phyloP scores from a whole-genome alignment of 2,888 invertebrate genomes.

The Agrochola circellaris region DNA sequence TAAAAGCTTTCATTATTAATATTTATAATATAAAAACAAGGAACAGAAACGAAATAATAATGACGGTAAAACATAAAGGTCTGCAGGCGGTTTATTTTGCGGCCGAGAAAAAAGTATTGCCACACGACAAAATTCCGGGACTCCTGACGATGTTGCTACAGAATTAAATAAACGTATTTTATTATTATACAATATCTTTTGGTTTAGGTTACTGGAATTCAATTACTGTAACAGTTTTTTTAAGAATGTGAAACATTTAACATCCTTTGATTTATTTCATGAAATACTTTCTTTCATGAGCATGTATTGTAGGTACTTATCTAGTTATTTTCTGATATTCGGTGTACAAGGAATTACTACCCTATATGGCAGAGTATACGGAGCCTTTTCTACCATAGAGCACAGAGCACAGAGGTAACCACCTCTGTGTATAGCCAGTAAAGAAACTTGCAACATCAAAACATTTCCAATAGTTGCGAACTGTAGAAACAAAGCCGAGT shows the following conservation, averaged over 20 bases:
- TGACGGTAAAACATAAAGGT: neutral
- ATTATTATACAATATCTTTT: conserved; percentile 7
- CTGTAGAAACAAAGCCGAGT: neutral
- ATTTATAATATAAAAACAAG: neutral
- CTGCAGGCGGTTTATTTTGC: conserved; percentile 14
- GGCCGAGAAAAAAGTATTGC: conserved; percentile 10
- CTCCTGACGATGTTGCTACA: neutral
- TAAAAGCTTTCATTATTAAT: no score
- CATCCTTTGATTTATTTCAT: neutral
- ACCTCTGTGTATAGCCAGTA: no score
- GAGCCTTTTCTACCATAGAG: neutral
- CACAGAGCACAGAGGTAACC: no score
- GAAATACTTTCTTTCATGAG: neutral
- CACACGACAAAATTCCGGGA: neutral
- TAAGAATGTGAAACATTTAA: neutral
- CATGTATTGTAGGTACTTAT: neutral
- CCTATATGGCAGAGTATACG: no score
- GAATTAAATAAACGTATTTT: conserved; percentile 2
- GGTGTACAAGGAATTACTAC: neutral
- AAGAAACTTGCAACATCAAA: conserved; percentile 31
- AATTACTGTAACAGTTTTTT: neutral
- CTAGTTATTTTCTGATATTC: conserved; percentile 1
- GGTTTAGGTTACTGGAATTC: neutral
- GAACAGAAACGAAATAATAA: neutral
- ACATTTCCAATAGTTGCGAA: neutral